Conservation (phyloP, 2,113 vertebrate species). For the Podiceps cristatus region DNA sequence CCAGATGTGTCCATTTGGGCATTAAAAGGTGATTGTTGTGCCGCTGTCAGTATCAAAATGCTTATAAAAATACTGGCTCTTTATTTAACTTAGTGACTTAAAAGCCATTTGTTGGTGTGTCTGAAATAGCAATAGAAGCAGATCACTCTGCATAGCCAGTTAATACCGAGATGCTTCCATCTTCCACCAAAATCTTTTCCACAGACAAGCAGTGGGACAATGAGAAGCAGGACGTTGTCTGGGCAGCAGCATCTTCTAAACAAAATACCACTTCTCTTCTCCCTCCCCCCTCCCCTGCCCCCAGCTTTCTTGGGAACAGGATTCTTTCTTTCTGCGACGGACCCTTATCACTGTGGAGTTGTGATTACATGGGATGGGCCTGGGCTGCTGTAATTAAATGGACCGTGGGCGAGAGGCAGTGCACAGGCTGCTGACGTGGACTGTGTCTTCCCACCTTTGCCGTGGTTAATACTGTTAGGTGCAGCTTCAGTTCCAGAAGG, state of each 20-base stretch:
- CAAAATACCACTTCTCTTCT: neutral
- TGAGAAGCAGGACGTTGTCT: neutral
- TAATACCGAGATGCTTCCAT: neutral
- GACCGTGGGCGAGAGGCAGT: neutral
- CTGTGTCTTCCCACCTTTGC: neutral
- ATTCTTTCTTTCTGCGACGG: neutral
- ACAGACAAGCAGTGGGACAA: neutral
- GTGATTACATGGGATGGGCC: rapidly evolving
- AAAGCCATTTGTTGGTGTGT: neutral
- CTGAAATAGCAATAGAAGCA: neutral
- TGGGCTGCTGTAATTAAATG: neutral
- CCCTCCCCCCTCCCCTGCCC: rapidly evolving
- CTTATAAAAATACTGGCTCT: neutral
- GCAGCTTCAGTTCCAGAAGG: neutral
- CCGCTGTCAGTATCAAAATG: neutral
- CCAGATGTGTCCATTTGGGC: neutral
- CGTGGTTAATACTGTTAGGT: neutral
- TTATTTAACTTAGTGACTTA: neutral
- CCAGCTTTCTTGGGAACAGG: neutral
- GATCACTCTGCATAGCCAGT: neutral
- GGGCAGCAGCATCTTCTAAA: neutral
- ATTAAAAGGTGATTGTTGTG: neutral
- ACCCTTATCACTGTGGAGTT: neutral
- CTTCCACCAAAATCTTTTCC: neutral
- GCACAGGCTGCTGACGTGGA: neutral